A percentile compares a stretch with the other conserved stretches of the same genome.
Evolutionary conservation across 2,797 vertebrate species (phyloP).

Genomic region (Alcedo quadribrachys): DNA sequence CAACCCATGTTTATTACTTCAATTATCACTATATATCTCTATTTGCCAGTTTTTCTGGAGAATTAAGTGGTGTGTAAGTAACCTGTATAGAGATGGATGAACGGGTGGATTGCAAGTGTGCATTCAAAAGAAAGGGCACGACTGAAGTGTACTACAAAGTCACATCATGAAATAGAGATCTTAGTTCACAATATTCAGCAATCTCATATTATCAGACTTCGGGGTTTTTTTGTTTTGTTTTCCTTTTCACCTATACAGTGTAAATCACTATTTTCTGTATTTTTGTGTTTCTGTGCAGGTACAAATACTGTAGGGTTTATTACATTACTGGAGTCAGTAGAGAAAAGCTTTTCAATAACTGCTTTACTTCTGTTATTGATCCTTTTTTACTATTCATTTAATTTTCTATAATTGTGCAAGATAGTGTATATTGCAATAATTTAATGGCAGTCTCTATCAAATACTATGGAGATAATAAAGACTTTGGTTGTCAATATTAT

Average conservation of each 20-base stretch:
- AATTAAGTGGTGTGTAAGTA: not conserved
- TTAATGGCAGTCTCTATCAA: conserved; percentile 29
- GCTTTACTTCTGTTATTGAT: not conserved
- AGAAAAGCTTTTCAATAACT: conserved; percentile 32
- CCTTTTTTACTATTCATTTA: conserved; percentile 31
- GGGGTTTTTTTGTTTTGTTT: not conserved
- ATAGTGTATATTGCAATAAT: conserved; percentile 1
- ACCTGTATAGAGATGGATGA: not conserved
- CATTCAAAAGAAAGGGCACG: not conserved
- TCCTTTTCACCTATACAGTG: not conserved
- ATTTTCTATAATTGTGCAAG: conserved; percentile 22
- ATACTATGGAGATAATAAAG: conserved; percentile 19
- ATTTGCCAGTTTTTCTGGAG: not conserved
- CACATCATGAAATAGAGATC: not conserved
- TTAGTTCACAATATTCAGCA: not conserved
- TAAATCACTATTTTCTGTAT: not conserved
- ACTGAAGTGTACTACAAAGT: not conserved
- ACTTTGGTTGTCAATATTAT: conserved; percentile 36
- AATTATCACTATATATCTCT: not conserved
- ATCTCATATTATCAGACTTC: not conserved
- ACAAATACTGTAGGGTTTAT: not conserved
- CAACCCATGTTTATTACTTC: not conserved
- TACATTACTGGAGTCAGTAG: not conserved
- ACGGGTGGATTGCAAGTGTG: not conserved
- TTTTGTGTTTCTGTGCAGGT: not conserved